Conservation (phyloP, 2,113 vertebrate species). For the Antidorcas marsupialis region DNA sequence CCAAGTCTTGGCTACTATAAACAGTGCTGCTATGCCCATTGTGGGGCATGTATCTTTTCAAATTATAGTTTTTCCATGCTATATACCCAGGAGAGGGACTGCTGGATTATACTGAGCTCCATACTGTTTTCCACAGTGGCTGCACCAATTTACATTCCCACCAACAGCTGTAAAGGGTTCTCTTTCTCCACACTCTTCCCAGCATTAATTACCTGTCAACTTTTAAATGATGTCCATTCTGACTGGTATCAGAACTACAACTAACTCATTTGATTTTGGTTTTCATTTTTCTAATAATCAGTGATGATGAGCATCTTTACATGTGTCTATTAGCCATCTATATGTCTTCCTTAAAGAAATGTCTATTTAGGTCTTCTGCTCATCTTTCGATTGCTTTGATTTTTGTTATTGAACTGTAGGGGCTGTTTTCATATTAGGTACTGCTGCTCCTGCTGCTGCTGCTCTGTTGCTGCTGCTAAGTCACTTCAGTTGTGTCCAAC, state of each 20-base stretch:
- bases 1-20: neutral
- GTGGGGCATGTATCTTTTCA: neutral
- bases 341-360: neutral
- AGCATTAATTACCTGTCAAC: neutral
- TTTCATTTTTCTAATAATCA: neutral
- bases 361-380: neutral
- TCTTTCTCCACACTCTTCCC: neutral
- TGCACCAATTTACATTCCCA: neutral
- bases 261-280: neutral
- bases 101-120: neutral
- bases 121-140: neutral
- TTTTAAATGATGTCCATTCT: neutral
- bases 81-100: neutral
- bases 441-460: neutral
- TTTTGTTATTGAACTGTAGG: neutral
- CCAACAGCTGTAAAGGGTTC: neutral
- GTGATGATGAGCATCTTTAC: neutral
- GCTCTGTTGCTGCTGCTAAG: no score
- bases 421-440: neutral
- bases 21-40: neutral
- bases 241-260: neutral
- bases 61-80: neutral
- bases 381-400: neutral
- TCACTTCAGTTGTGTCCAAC: no score
- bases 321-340: neutral